Percentiles rank a stretch among this genome's conserved stretches.
phyloP scores from a whole-genome alignment of 2,888 invertebrate genomes.

The Aelia acuminata region DNA sequence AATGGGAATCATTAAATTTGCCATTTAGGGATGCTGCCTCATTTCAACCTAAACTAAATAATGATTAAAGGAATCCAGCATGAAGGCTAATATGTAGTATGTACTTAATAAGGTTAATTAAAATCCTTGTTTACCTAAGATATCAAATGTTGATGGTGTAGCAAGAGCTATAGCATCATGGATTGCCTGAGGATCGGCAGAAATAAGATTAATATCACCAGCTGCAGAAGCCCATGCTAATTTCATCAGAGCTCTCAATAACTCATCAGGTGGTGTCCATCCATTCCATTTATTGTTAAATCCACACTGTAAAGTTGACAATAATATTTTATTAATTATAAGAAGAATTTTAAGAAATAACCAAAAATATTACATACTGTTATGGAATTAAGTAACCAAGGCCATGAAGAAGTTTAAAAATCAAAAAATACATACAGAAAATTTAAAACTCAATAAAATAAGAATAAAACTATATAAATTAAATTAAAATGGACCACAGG shows the following conservation, averaged over 20 bases:
- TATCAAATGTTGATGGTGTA: slow-evolving; percentile 78
- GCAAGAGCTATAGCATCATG: slow-evolving; percentile 75
- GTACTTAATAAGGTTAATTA: no score
- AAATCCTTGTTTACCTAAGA: slow-evolving; percentile 73
- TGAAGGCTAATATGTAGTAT: no score
- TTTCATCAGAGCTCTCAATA: slow-evolving; percentile 81
- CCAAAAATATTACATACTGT: no score
- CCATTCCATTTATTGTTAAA: slow-evolving; percentile 69
- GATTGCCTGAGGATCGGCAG: slow-evolving; percentile 72
- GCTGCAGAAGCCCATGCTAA: slow-evolving; percentile 83
- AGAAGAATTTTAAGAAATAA: no score
- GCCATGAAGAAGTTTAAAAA: no score
- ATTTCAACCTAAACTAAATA: background rate
- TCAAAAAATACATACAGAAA: no score
- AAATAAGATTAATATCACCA: slow-evolving; percentile 64
- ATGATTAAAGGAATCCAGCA: background rate
- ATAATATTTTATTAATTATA: background rate
- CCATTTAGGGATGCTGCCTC: background rate
- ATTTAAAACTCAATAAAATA: no score
- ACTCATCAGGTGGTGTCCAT: slow-evolving; percentile 81
- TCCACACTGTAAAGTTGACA: slow-evolving; percentile 54
- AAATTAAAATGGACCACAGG: no score
- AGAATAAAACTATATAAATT: no score
- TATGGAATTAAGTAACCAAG: no score
- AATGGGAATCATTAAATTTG: background rate